These are phyloP conservation scores for Taurulus bubalis DNA, from an alignment of 2,113 vertebrate species.

Conservation along the genomic window DNA sequence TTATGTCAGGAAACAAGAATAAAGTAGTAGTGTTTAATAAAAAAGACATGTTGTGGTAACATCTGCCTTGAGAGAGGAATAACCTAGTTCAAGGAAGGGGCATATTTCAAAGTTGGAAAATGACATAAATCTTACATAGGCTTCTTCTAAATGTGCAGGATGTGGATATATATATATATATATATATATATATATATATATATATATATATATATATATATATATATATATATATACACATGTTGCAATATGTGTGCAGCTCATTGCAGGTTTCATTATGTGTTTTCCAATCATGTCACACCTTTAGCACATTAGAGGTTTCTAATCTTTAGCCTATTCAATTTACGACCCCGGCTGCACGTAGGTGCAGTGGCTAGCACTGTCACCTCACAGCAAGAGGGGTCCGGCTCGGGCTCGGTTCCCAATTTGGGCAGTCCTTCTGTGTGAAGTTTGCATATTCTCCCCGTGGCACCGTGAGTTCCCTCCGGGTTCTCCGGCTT, in stretches of 20 bases:
- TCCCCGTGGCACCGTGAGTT: too few relatives aligned
- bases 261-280: neutral
- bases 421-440: too few relatives aligned
- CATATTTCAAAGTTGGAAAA: neutral
- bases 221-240: too few relatives aligned
- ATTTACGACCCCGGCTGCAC: neutral
- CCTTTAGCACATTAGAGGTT: neutral
- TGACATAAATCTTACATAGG: neutral
- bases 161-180: neutral
- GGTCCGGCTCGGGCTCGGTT: too few relatives aligned
- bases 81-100: neutral
- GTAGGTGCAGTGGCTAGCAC: too few relatives aligned
- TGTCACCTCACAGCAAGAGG: too few relatives aligned
- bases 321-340: neutral
- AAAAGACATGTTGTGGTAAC: neutral
- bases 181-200: too few relatives aligned
- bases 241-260: neutral
- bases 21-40: neutral
- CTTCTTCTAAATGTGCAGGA: neutral
- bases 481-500: too few relatives aligned
- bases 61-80: neutral
- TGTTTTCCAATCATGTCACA: neutral
- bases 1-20: neutral
- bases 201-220: too few relatives aligned
- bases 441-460: too few relatives aligned